Conservation (phyloP, 2,113 vertebrate species). For the Phalacrocorax carbo region DNA sequence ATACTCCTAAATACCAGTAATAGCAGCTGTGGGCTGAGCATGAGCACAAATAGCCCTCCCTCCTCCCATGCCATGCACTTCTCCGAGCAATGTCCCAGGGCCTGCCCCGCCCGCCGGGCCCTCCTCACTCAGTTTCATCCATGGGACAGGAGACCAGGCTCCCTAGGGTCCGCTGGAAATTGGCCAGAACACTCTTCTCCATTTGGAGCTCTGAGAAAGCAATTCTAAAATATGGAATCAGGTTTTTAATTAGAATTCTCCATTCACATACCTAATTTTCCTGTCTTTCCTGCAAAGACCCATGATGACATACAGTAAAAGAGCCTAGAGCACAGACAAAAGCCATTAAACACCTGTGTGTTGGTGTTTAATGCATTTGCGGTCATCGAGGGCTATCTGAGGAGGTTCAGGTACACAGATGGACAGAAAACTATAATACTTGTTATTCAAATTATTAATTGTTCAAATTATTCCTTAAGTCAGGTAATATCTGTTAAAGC, state of each 20-base stretch:
- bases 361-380: not conserved
- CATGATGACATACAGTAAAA: not conserved
- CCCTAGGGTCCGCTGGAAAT: not conserved
- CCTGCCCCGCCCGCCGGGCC: fast-evolving
- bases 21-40: not conserved
- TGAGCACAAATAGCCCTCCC: not conserved
- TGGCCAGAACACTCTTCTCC: not conserved
- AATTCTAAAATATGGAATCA: not conserved
- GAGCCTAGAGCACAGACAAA: not conserved
- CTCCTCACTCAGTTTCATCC: not conserved
- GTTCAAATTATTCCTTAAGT: not conserved
- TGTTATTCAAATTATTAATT: not conserved
- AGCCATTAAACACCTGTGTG: not conserved
- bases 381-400: not conserved
- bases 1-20: not conserved
- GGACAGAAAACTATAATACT: not conserved
- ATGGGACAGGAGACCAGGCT: not conserved
- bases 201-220: not conserved
- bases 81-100: not conserved
- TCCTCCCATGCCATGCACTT: not conserved
- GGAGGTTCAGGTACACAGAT: not conserved
- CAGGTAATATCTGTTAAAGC: not conserved
- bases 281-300: not conserved
- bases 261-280: not conserved
- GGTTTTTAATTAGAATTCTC: not conserved